Conservation (phyloP, 1,140 invertebrate genomes). For the Anadara kagoshimensis region DNA sequence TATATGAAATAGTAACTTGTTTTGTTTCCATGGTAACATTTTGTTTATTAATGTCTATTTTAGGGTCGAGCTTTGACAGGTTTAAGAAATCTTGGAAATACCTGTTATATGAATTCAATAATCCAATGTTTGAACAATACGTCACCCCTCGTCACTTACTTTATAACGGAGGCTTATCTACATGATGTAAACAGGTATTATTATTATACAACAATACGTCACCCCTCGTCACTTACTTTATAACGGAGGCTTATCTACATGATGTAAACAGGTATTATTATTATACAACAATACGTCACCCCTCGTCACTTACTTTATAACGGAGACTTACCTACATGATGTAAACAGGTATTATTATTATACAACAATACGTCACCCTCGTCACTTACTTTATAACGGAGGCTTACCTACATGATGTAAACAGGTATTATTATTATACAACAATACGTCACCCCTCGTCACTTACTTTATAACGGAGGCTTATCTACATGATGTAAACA, state of each 20-base stretch:
- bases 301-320: slow-evolving; percentile 84
- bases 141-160: slow-evolving; percentile 83
- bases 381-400: slow-evolving; percentile 82
- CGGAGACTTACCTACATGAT: slow-evolving; percentile 59
- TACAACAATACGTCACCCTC: slow-evolving; percentile 78
- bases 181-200: slow-evolving; percentile 68
- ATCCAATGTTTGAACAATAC: slow-evolving; percentile 80
- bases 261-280: slow-evolving; percentile 67
- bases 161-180: slow-evolving; percentile 74
- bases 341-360: slow-evolving; percentile 63
- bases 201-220: slow-evolving; percentile 73
- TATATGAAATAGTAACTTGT: too few species aligned
- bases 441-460: slow-evolving; percentile 79
- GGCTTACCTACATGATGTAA: slow-evolving; percentile 63
- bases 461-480: slow-evolving; percentile 81
- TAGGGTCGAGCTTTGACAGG: slow-evolving; percentile 83
- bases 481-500: slow-evolving; percentile 67
- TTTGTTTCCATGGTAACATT: too few species aligned
- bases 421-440: slow-evolving; percentile 57
- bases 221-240: slow-evolving; percentile 84
- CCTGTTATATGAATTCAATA: slow-evolving; percentile 84
- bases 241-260: slow-evolving; percentile 67
- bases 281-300: slow-evolving; percentile 75
- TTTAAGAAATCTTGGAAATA: slow-evolving; percentile 81
- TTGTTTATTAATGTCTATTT: slow-evolving; percentile 21